Percentiles rank a stretch among this genome's conserved stretches.
phyloP scores from a whole-genome alignment of 2,113 vertebrate species.

The Paratilapia polleni region DNA sequence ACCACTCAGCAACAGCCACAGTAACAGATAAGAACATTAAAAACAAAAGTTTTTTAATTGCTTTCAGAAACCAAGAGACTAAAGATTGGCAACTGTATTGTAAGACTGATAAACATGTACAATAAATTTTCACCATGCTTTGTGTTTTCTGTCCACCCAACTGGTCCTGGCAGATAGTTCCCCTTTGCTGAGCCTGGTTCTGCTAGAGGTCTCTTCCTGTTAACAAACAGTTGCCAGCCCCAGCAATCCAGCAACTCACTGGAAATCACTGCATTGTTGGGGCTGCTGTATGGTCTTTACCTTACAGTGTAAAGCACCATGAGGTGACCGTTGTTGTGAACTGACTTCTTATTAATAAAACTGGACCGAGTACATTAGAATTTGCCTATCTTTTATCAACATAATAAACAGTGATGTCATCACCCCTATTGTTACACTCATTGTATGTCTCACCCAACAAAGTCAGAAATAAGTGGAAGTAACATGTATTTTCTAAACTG shows the following conservation, averaged over 20 bases:
- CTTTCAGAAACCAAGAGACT: background rate
- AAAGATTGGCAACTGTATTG: too few relatives aligned
- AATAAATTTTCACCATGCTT: background rate
- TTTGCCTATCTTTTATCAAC: background rate
- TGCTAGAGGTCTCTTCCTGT: background rate
- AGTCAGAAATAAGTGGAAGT: background rate
- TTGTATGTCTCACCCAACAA: background rate
- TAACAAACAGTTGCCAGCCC: background rate
- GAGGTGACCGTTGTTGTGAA: background rate
- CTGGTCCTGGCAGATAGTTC: background rate
- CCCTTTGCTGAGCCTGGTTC: background rate
- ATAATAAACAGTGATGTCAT: background rate
- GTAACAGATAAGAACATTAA: background rate
- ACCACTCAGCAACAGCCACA: background rate
- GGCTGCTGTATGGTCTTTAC: background rate
- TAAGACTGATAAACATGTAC: background rate
- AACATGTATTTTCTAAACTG: background rate
- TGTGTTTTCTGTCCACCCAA: fast-evolving
- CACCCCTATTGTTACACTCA: background rate
- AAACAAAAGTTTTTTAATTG: background rate
- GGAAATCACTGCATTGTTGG: background rate
- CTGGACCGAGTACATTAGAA: background rate
- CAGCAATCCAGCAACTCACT: background rate
- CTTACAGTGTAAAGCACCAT: background rate
- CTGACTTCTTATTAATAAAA: background rate